A percentile compares a stretch with the other conserved stretches of the same genome.
These are phyloP conservation scores for Perdita meconis DNA, from an alignment of 2,888 invertebrate genomes.

Conservation along the genomic window DNA sequence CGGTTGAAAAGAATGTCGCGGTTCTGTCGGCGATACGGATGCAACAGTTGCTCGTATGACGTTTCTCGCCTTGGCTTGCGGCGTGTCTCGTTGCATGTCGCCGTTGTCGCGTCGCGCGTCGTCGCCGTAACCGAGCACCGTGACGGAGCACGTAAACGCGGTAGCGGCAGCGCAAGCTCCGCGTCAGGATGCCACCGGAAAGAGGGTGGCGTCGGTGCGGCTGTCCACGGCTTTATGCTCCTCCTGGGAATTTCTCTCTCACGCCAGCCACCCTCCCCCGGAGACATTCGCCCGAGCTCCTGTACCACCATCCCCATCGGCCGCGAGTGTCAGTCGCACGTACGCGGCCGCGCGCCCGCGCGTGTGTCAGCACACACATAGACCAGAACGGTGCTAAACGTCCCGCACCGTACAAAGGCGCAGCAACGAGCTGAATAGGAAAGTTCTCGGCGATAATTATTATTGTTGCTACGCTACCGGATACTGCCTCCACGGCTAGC, in stretches of 20 bases:
- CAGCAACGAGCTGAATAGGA: slow-evolving; percentile 47
- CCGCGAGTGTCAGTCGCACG: not conserved
- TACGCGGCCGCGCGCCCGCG: slow-evolving; percentile 1
- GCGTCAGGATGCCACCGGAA: slow-evolving; percentile 70
- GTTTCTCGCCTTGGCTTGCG: slow-evolving; percentile 45
- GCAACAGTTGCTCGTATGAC: slow-evolving; percentile 76
- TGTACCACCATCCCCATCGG: slow-evolving; percentile 1
- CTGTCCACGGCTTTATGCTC: slow-evolving; percentile 72
- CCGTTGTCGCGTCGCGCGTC: slow-evolving; percentile 50
- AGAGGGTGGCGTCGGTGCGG: slow-evolving; percentile 65
- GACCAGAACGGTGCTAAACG: slow-evolving; percentile 47
- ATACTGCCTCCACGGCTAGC: slow-evolving; percentile 32
- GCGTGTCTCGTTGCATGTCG: slow-evolving; percentile 40
- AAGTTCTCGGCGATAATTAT: slow-evolving; percentile 65
- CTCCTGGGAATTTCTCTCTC: slow-evolving; percentile 70
- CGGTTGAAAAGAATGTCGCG: slow-evolving; percentile 28
- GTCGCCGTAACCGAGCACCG: slow-evolving; percentile 53
- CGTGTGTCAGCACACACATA: not conserved
- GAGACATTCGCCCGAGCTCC: slow-evolving; percentile 37
- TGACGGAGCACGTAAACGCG: slow-evolving; percentile 60
- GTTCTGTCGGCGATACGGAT: slow-evolving; percentile 60
- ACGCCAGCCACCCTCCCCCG: slow-evolving; percentile 32
- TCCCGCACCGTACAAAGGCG: slow-evolving; percentile 56
- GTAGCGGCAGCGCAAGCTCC: slow-evolving; percentile 52
- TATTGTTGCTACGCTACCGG: slow-evolving; percentile 57